Evolutionary conservation across 2,113 vertebrate species (phyloP).

Genomic region (Laterallus jamaicensis): DNA sequence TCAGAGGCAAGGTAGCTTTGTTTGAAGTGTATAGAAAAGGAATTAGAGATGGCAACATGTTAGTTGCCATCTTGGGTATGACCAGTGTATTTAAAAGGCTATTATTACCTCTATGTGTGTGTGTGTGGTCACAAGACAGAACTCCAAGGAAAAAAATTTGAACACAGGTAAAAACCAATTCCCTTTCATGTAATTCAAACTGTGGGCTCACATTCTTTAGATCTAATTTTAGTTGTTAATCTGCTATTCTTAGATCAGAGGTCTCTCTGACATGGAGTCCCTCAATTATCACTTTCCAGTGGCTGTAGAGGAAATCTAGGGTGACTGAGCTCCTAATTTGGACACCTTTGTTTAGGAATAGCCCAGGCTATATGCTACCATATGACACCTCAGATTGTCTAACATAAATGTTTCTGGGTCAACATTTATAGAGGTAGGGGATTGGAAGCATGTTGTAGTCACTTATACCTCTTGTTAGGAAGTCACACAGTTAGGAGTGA

Average conservation of each 20-base stretch:
- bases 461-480: not conserved
- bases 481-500: not conserved
- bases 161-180: not conserved
- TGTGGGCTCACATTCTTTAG: not conserved
- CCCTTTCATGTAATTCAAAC: not conserved
- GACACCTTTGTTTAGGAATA: not conserved
- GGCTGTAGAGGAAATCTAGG: not conserved
- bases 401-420: not conserved
- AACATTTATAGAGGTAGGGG: not conserved
- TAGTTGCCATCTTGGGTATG: not conserved
- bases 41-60: not conserved
- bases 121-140: not conserved
- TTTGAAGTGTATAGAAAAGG: not conserved
- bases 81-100: not conserved
- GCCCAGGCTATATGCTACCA: not conserved
- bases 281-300: not conserved
- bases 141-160: not conserved
- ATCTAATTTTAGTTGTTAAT: not conserved
- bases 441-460: accelerated
- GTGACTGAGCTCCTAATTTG: not conserved
- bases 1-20: not conserved
- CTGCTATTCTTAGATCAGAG: not conserved
- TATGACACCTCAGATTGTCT: not conserved
- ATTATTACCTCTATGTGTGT: not conserved
- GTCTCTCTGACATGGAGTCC: not conserved